phyloP scores from a whole-genome alignment of 1,140 invertebrate genomes.

The Lepidotrigona ventralis region DNA sequence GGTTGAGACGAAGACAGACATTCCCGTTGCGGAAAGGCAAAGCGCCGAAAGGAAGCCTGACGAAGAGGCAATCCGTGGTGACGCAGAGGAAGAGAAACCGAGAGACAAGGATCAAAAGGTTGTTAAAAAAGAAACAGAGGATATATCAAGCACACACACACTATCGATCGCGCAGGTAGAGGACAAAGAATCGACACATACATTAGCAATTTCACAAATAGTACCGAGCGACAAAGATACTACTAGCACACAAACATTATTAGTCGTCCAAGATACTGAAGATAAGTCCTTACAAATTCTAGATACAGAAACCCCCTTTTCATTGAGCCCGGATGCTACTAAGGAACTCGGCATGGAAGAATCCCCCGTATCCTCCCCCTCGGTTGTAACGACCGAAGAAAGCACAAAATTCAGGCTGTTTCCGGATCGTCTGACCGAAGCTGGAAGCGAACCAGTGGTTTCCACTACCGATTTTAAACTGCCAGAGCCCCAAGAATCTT shows the following conservation, averaged over 20 bases:
- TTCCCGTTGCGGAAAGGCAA: constrained; percentile 35
- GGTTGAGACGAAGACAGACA: constrained; percentile 31
- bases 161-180: constrained; percentile 36
- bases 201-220: constrained; percentile 40
- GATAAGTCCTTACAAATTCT: constrained; percentile 60
- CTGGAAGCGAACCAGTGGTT: not conserved
- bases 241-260: constrained; percentile 24
- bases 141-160: constrained; percentile 33
- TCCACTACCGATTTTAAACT: constrained; percentile 18
- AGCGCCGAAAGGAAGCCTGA: not conserved
- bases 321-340: constrained; percentile 44
- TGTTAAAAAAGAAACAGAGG: constrained; percentile 50
- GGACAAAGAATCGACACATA: constrained; percentile 29
- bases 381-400: constrained; percentile 17
- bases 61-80: too few relatives aligned
- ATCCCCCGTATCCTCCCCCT: constrained; percentile 28
- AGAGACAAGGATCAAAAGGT: constrained; percentile 54
- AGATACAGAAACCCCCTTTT: constrained; percentile 54
- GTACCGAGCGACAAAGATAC: constrained; percentile 31
- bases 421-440: constrained; percentile 2
- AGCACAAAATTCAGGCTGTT: constrained; percentile 24
- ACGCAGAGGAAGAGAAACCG: constrained; percentile 19
- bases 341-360: constrained; percentile 39
- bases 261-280: constrained; percentile 13
- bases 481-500: constrained; percentile 7